Evolutionary conservation across 2,888 invertebrate genomes (phyloP), one percentile per base, ranked within the genome.

Genomic region (Onthophagus sagittarius): DNA sequence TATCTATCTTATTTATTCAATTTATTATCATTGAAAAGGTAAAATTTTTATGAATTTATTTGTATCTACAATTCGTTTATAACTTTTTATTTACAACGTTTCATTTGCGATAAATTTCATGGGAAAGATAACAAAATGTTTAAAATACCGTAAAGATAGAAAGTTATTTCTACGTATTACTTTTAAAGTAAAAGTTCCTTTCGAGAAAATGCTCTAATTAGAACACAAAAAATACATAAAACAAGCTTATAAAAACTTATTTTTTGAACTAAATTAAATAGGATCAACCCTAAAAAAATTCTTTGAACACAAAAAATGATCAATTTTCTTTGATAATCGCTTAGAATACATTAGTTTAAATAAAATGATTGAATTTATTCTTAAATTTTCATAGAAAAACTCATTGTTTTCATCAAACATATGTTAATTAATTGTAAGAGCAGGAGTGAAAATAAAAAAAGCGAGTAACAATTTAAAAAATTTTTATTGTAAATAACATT

Each of bases 401-500:
- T 53, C 39, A 4, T 14, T 14, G 70, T 33, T 70, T 11, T 62
- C 3, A 15, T 32, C 9, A 62, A 70, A 62, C 70, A 70, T 70
- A 70, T 70, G 70, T 15, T 14, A 13, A 13, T 39, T 33, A 15
- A 33, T n/a, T n/a, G n/a, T n/a, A n/a, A n/a, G 13, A 32, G 11
- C 69, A 39, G 33, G n/a, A 39, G 53, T 5, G 32, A 53, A 65
- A 64, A 72, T 64, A 72, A 72, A 53, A 53, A 53, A 53, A 53
- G 7, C 39, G 11, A 53, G 39, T 53, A 53, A 53, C 39, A 53
- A 53, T 53, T 53, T 53, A 53, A 53, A 53, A 53, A 53, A 53
- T 11, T 53, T 75, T 75, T 75, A 75, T 73, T 75, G 69, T 71
- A 71, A 67, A 71, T 15, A 70, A 73, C 23, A 75, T 53, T 53